A percentile compares a stretch with the other conserved stretches of the same genome.
Conservation (phyloP, 2,797 vertebrate species). For the Neostethus bicornis region DNA sequence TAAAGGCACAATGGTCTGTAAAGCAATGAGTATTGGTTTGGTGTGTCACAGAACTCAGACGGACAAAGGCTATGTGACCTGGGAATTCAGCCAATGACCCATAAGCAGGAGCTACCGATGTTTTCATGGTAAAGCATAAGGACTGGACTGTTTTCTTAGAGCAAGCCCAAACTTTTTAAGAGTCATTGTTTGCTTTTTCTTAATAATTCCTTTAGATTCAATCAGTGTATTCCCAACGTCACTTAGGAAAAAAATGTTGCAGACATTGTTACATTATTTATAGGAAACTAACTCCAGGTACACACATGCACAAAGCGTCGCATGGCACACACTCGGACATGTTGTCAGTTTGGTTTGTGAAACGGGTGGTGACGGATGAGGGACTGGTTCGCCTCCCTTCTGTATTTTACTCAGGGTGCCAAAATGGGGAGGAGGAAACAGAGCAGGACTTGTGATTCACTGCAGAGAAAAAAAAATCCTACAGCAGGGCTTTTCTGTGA, state of each 20-base stretch:
- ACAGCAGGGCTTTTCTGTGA: conserved; percentile 29
- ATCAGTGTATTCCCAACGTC: conserved; percentile 69
- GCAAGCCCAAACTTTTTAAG: conserved; percentile 70
- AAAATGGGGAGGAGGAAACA: conserved; percentile 81
- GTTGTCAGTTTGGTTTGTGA: conserved; percentile 67
- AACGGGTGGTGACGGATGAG: conserved; percentile 57
- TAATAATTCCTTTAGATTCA: conserved; percentile 62
- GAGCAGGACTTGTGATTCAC: conserved; percentile 69
- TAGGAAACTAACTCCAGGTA: conserved; percentile 46
- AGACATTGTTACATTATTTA: conserved; percentile 59
- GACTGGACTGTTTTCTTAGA: conserved; percentile 64
- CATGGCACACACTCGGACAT: conserved; percentile 67
- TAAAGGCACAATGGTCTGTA: conserved; percentile 82
- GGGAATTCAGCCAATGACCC: conserved; percentile 54
- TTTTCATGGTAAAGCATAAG: conserved; percentile 72
- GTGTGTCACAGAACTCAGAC: conserved; percentile 74
- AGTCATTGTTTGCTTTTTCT: conserved; percentile 39
- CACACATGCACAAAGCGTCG: conserved; percentile 63
- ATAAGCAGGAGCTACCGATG: conserved; percentile 62
- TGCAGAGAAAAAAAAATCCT: conserved; percentile 41
- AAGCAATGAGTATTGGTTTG: conserved; percentile 72
- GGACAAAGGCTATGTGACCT: conserved; percentile 66
- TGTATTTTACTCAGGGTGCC: conserved; percentile 86
- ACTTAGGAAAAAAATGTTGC: conserved; percentile 47
- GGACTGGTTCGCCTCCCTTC: conserved; percentile 78